Evolutionary conservation across 2,797 vertebrate genomes (phyloP), one percentile per base, ranked within the genome.

Genomic region (Lophius americanus): DNA sequence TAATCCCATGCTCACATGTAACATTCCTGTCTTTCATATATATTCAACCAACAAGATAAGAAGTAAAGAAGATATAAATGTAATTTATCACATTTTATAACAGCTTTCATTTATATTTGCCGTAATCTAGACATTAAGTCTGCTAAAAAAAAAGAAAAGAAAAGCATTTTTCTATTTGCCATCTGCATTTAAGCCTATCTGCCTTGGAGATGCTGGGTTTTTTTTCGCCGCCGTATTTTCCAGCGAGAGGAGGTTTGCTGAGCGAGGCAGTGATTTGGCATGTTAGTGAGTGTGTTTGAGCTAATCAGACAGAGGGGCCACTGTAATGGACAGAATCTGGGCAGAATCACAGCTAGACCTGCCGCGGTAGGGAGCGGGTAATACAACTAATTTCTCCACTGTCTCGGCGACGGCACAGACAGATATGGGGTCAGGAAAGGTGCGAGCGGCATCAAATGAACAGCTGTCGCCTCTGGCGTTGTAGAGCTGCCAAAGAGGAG

Each of bases 321-420:
- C 93, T 91, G 93, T 98, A 98, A 98, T 98, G 96, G 96, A 96
- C 95, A 94, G 96, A 98, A 98, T 98, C 95, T 96, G 96, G 96
- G 95, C 95, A 94, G 94, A 96, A 97, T 96, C 97, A 98, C 97
- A 98, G 96, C 95, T 94, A 96, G 96, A 94, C 93, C 91, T 90
- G 91, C 91, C 84, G 88, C 91, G 78, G 93, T 92, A 79, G 94
- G 94, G 94, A 96, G 92, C 88, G 87, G 87, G 93, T 98, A 98
- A 98, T 98, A 93, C 90, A 96, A 94, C 96, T 98, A 97, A 98
- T 98, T 98, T 94, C 94, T 95, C 94, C 93, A 94, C 95, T 95
- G 95, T 95, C 95, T 96, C 91, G 85, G 86, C 92, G 88, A 92
- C 90, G 94, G 94, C 91, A 88, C 84, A 92, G 85, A 90, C 92